Base-by-base conservation (phyloP, 2,888 invertebrate genomes). In the Stenotaenia linearis region DNA sequence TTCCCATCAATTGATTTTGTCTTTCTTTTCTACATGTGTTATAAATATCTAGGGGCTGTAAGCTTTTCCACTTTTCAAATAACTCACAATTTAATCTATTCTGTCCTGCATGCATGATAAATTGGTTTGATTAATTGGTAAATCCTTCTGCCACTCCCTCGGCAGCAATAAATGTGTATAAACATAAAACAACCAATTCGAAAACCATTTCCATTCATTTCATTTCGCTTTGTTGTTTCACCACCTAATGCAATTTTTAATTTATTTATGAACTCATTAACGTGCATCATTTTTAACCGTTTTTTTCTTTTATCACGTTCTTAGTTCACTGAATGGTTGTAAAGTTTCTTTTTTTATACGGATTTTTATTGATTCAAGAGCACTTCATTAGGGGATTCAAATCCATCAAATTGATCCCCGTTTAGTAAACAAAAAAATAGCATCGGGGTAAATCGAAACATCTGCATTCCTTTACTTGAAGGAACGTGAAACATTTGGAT, bases 71-170 rank as follows among this genome's bases (percentile, higher is more conserved):
- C 5, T 12, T 28, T 23, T 28, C 28, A 28, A 28, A 69, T 28
- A 69, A 28, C 28, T 23, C 28, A 69, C 69, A 69, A 28, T 69
- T 25, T 28, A 28, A 69, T 28, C 69, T 69, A 23, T 50, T 50
- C 69, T 69, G 69, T 69, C 69, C 28, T 69, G 12, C 50, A 10
- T 69, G 69, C 69, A 69, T 69, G 69, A 69, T 69, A 69, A 69
- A 28, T 69, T 69, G n/a, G 28, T 15, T n/a, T 69, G 69, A 69
- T 69, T 69, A 69, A 69, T 69, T 69, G 69, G 69, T 28, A 28
- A 28, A 28, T 23, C 69, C 25, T 28, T 25, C 12, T 69, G 69
- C 69, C 69, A 69, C 69, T 69, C 69, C 69, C 69, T 69, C 15
- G 69, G n/a, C 25, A 12, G 23, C 69, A 69, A 69, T 69, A 69